Evolutionary conservation across 2,113 vertebrate species (phyloP), one percentile per base, ranked within the genome.

Genomic region (Canis aureus): DNA sequence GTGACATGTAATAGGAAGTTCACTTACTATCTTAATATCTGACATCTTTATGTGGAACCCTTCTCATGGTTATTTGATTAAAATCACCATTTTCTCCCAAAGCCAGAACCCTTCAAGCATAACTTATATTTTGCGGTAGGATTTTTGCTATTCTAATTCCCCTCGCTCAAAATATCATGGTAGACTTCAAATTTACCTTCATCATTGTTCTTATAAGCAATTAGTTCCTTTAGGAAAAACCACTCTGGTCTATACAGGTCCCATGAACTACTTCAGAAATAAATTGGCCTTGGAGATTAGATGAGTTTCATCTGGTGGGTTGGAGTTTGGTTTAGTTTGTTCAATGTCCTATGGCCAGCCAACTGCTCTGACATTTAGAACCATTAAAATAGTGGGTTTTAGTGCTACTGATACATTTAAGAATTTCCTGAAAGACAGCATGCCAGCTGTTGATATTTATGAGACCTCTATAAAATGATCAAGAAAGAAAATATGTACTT

Each of bases 401-500:
- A 3, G 29, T 94, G 55, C 23, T 60, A 25, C 19, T 91, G 83
- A 49, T 51, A 78, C 22, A 9, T 57, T 16, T 49, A 94, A 92
- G n/a, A 76, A 85, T 32, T 78, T 96, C 8, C 62, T 69, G 53
- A 83, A 93, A 80, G 87, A 80, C 25, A 87, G 13, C 32, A 83
- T 92, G 53, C 22, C 62, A 66, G 59, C 53, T 55, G 17, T 38
- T 91, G 55, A 43, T 83, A 92, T 95, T 97, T 91, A 97, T 57
- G 53, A 96, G 82, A 64, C n/a, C 38, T 60, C 38, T 95, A 80
- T 32, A 80, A 97, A 95, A 96, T 96, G 43, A 80, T 84, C 73
- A 91, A 71, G 91, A 83, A 19, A 95, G 11, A 32, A 81, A 86
- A 86, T 90, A 81, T n/a, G 35, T 76, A 95, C 67, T 80, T 73